These are phyloP conservation scores for Caenorhabditis zanzibari DNA, from an alignment of 2,888 invertebrate genomes.

Conservation along the genomic window DNA sequence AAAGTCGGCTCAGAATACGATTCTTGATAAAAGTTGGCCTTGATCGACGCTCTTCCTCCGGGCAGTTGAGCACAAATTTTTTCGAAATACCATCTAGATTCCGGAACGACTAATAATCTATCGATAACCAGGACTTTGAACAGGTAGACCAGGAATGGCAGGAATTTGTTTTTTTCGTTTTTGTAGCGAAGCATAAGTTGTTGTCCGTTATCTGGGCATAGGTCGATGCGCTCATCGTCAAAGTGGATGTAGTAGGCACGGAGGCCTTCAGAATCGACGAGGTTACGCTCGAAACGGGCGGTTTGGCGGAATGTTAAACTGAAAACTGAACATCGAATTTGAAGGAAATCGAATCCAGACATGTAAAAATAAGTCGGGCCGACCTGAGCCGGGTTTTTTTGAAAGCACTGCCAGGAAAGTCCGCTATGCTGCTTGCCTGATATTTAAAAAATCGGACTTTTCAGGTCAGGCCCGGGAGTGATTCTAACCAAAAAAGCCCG, in stretches of 20 bases:
- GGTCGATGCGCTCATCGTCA: background rate
- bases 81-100: background rate
- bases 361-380: too few relatives aligned
- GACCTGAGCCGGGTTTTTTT: too few relatives aligned
- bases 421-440: too few relatives aligned
- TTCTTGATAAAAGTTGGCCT: background rate
- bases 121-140: background rate
- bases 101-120: background rate
- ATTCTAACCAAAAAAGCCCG: too few relatives aligned
- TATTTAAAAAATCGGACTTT: too few relatives aligned
- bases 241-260: background rate
- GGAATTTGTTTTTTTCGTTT: background rate
- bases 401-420: too few relatives aligned
- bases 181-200: background rate
- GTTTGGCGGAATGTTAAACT: background rate
- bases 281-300: background rate
- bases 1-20: background rate
- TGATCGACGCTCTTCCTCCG: background rate
- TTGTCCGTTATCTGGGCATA: background rate
- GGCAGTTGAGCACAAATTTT: background rate
- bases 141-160: background rate
- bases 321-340: slow-evolving; percentile 2
- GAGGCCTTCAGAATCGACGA: background rate
- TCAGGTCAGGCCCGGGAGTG: too few relatives aligned
- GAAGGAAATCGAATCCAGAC: too few relatives aligned